Conservation (phyloP, 2,888 invertebrate species). For the Drosophila flavopinicola region DNA sequence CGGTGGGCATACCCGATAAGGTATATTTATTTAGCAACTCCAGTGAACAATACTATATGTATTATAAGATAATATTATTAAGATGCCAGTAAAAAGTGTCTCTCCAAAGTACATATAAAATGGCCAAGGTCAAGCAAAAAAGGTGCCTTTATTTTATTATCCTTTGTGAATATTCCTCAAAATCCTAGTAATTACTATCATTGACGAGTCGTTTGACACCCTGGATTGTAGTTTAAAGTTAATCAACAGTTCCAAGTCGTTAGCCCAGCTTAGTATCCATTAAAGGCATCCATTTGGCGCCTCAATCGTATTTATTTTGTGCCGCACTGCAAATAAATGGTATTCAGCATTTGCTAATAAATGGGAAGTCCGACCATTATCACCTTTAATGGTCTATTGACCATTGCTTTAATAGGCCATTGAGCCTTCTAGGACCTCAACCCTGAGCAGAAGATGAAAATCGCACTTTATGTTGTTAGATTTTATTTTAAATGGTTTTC, state of each 20-base stretch:
- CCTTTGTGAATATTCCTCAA: too few species aligned
- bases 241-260: conserved; percentile 35
- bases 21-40: background rate
- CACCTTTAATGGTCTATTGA: conserved; percentile 45
- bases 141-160: too few species aligned
- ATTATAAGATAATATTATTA: too few species aligned
- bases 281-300: conserved; percentile 28
- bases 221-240: conserved; percentile 1
- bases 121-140: too few species aligned
- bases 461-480: conserved; percentile 66
- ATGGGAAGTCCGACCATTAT: conserved; percentile 30
- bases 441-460: conserved; percentile 21
- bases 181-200: too few species aligned
- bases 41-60: background rate
- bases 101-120: too few species aligned
- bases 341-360: conserved; percentile 21
- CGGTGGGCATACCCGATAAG: background rate
- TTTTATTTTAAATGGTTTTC: conserved; percentile 73
- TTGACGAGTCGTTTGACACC: too few species aligned
- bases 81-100: too few species aligned
- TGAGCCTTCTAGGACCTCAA: conserved; percentile 20
- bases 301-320: conserved; percentile 20
- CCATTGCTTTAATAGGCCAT: conserved; percentile 32
- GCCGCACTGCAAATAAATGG: conserved; percentile 2
- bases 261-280: conserved; percentile 18